Evolutionary conservation across 1,140 invertebrate species (phyloP), one percentile per base, ranked within the genome.

Genomic region (Phthorimaea operculella): DNA sequence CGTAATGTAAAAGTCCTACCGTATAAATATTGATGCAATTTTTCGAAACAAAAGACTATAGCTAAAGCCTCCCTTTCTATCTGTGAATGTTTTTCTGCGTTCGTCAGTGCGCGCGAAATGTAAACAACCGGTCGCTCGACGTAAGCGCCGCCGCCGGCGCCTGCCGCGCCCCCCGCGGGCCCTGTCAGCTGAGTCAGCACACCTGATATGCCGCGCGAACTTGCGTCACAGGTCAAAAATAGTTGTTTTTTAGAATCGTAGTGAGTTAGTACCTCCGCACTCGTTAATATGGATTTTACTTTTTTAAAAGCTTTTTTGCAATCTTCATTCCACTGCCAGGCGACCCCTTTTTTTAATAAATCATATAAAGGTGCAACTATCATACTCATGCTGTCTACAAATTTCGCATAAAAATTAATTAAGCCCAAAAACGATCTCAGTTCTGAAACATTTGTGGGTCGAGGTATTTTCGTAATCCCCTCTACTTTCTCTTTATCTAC

Each of bases 61-160:
- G 72, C 78, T n/a, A 87, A 57, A 0, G 74, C 79, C 57, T 89
- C 80, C 55, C 81, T 86, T 34, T 88, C 79, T 11, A 87, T 78
- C 55, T 87, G 77, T 0, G 70, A 54, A 59, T 86, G 70, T 28
- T 60, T 59, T 50, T 87, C 74, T 4, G 67, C 59, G 7, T 4
- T 3, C 5, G 11, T 47, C 1, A 47, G 16, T 9, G 45, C 15
- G 45, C 45, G 45, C 48, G 17, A 50, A 2, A 12, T 18, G 17
- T 28, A 50, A 1, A 14, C 21, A 1, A 50, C 48, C 18, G 48
- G 48, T 7, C 48, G 7, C 17, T 50, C 48, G 21, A 6, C 36
- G 36, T n/a, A n/a, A 3, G 36, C 1, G 10, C 33, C 33, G n/a
- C n/a, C n/a, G n/a, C n/a, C n/a, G n/a, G n/a, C n/a, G n/a, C n/a